Evolutionary conservation across 2,888 invertebrate genomes (phyloP).

Genomic region (Oligia strigilis): DNA sequence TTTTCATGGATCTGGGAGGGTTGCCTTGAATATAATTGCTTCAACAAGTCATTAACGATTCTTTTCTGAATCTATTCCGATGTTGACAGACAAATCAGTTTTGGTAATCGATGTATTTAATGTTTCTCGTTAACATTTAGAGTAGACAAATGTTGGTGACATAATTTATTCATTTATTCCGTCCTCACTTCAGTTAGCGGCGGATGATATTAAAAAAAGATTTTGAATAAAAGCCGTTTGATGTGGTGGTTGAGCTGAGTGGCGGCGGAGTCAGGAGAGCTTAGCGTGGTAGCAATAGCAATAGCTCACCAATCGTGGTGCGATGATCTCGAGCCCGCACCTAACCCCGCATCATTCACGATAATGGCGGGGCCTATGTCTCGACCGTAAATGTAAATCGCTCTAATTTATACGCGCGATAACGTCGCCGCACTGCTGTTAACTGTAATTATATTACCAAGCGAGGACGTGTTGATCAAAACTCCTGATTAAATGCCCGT

Average conservation of each 20-base stretch:
- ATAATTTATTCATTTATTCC: conserved; percentile 60
- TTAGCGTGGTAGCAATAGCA: conserved; percentile 60
- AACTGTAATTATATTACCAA: conserved; percentile 90
- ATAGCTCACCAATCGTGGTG: conserved; percentile 69
- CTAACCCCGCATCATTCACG: conserved; percentile 88
- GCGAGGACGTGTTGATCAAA: conserved; percentile 90
- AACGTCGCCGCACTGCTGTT: conserved; percentile 90
- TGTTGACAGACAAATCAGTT: conserved; percentile 40
- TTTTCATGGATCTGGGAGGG: conserved; percentile 31
- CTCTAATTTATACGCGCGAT: conserved; percentile 90
- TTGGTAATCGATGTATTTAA: conserved; percentile 52
- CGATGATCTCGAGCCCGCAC: conserved; percentile 83
- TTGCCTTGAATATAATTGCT: conserved; percentile 23
- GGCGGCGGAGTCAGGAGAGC: conserved; percentile 39
- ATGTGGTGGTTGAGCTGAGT: conserved; percentile 45
- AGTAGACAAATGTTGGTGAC: conserved; percentile 47
- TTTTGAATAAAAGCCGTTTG: conserved; percentile 54
- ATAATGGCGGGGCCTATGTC: conserved; percentile 87
- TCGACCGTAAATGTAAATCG: conserved; percentile 90
- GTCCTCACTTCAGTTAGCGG: conserved; percentile 52
- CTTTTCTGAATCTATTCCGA: conserved; percentile 32
- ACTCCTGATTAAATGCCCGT: conserved; percentile 86
- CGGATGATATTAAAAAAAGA: conserved; percentile 46
- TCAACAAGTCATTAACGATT: conserved; percentile 15
- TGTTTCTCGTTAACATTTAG: conserved; percentile 58